phyloP scores from a whole-genome alignment of 2,113 vertebrate genomes.

The Psilopogon haemacephalus region DNA sequence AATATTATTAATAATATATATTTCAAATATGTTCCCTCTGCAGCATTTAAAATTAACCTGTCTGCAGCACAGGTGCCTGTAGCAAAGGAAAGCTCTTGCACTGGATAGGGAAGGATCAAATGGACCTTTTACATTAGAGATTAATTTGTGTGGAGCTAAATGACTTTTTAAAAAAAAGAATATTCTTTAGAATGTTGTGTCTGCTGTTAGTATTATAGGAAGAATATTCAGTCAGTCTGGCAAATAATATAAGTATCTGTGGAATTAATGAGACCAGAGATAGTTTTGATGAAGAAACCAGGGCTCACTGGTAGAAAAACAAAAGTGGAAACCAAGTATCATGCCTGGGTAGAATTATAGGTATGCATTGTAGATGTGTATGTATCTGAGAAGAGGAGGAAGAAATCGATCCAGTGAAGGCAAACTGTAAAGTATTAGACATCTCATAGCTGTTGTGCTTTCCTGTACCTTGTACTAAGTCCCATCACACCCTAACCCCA shows the following conservation, averaged over 20 bases:
- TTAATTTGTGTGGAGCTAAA: neutral
- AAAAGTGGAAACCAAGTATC: neutral
- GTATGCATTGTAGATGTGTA: neutral
- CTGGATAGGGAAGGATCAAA: neutral
- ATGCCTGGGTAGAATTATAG: neutral
- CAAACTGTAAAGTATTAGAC: neutral
- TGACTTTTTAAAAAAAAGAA: neutral
- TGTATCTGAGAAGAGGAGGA: neutral
- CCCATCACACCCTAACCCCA: neutral
- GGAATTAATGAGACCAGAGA: neutral
- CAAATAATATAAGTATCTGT: neutral
- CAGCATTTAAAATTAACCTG: neutral
- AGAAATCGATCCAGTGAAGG: neutral
- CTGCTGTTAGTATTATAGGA: neutral
- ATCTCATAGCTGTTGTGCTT: accelerated
- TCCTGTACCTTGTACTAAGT: neutral
- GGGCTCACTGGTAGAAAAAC: neutral
- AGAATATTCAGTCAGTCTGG: neutral
- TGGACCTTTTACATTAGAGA: neutral
- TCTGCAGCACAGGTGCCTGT: neutral
- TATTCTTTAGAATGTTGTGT: neutral
- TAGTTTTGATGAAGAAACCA: neutral
- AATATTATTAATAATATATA: neutral
- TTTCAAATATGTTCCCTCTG: neutral
- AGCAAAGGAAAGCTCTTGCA: neutral